phyloP scores from a whole-genome alignment of 2,113 vertebrate species.

The Tupaia tana region DNA sequence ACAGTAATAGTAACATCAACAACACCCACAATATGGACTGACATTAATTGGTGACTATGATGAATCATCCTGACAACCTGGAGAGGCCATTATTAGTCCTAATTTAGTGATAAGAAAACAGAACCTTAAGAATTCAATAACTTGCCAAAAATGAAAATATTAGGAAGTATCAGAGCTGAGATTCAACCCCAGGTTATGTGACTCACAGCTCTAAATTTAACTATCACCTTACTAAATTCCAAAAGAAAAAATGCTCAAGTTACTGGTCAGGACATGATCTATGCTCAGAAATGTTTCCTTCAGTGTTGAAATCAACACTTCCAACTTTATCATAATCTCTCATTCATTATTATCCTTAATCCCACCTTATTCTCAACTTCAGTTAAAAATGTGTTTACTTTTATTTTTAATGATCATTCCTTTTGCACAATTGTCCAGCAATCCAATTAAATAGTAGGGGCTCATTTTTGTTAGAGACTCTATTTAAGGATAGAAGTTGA shows the following conservation, averaged over 20 bases:
- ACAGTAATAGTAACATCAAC: background rate
- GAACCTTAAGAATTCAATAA: background rate
- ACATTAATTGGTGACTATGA: background rate
- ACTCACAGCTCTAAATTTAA: background rate
- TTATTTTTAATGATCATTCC: background rate
- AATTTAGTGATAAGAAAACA: conserved; percentile 27
- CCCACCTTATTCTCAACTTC: background rate
- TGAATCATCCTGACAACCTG: conserved; percentile 32
- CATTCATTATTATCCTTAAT: background rate
- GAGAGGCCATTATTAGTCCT: background rate
- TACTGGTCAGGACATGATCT: background rate
- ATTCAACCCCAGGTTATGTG: background rate
- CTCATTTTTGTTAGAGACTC: background rate
- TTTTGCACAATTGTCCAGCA: background rate
- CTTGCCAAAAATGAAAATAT: conserved; percentile 23
- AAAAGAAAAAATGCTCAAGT: background rate
- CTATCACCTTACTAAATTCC: background rate
- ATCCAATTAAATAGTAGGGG: background rate
- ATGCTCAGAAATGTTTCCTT: background rate
- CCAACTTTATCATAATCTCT: background rate
- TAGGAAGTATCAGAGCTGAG: background rate
- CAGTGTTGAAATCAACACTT: background rate
- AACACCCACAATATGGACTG: background rate
- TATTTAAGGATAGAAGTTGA: background rate
- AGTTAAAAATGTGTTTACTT: background rate